Evolutionary conservation across 1,140 invertebrate genomes (phyloP), one percentile per base, ranked within the genome.

Genomic region (Apis laboriosa): DNA sequence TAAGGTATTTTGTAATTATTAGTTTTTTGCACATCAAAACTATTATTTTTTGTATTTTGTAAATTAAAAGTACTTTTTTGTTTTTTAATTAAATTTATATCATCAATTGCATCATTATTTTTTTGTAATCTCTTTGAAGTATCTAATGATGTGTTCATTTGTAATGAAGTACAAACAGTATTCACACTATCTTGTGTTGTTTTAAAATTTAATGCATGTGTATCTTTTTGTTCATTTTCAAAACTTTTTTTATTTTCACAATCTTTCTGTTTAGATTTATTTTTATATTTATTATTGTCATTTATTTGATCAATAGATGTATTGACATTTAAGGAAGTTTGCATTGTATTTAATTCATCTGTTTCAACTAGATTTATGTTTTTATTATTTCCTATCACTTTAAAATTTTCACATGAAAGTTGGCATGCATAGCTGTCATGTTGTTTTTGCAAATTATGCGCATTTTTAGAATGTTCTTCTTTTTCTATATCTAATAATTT

Each of bases 61-160:
- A 21, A n/a, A 5, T 53, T 21, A 55, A 11, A n/a, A 1, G 11
- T 11, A 72, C 34, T 17, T 34, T 19, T 64, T 17, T 64, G 9
- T 9, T 19, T 64, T 21, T 34, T 4, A 34, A 4, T 19, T 21
- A 8, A 56, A 21, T n/a, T 68, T 51, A n/a, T 58, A 58, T 28
- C 5, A 43, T 43, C n/a, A 49, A 43, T 72, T 56, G 1, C 17
- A 53, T 19, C 51, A 9, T 49, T 73, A 28, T n/a, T 53, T 3
- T 51, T 51, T 60, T 28, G 24, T 0, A 55, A 86, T 63, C 68
- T 84, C 49, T 67, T 73, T 64, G 55, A 72, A 28, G 75, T 87
- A 87, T 92, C 86, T 73, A 91, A 66, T 11, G 92, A 93, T 55
- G 91, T 93, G 77, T 93, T 92, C 80, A 93, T 87, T 84, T 88